These are phyloP conservation scores for Aphodius granarius DNA, from an alignment of 2,888 invertebrate genomes.

Conservation along the genomic window DNA sequence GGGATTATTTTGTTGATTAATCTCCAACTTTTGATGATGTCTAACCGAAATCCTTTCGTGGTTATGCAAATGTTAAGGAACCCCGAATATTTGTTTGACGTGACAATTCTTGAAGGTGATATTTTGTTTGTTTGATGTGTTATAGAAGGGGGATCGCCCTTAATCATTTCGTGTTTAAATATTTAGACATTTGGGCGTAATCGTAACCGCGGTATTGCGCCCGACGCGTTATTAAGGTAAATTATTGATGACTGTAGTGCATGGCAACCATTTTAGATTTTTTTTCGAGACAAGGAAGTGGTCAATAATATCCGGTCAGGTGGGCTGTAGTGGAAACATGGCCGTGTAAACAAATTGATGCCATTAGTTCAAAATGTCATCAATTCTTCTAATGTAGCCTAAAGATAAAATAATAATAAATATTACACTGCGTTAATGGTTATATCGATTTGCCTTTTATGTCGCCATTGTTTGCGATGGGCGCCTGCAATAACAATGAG, in stretches of 20 bases:
- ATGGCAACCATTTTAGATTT: constrained; percentile 40
- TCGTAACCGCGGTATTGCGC: not conserved
- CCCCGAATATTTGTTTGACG: not conserved
- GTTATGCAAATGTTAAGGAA: not conserved
- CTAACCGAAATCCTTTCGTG: not conserved
- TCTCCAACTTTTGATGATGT: not conserved
- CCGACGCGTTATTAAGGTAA: constrained; percentile 37
- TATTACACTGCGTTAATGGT: not conserved
- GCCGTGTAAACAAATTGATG: not conserved
- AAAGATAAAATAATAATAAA: not conserved
- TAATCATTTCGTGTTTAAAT: not conserved
- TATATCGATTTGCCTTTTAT: not conserved
- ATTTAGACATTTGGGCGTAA: not conserved
- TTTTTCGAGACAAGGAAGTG: constrained; percentile 25
- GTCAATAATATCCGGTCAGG: constrained; percentile 36
- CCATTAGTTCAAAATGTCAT: not conserved
- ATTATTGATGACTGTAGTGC: constrained; percentile 47
- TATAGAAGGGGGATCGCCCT: not conserved
- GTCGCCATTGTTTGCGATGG: not conserved
- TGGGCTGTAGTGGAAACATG: not conserved
- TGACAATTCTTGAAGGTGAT: not conserved
- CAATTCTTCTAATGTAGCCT: not conserved
- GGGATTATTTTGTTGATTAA: not conserved
- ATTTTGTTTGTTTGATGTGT: not conserved
- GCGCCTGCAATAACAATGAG: not conserved